Base-by-base conservation (phyloP, 2,888 invertebrate species). In the Drosophila pseudotalamancana region DNA sequence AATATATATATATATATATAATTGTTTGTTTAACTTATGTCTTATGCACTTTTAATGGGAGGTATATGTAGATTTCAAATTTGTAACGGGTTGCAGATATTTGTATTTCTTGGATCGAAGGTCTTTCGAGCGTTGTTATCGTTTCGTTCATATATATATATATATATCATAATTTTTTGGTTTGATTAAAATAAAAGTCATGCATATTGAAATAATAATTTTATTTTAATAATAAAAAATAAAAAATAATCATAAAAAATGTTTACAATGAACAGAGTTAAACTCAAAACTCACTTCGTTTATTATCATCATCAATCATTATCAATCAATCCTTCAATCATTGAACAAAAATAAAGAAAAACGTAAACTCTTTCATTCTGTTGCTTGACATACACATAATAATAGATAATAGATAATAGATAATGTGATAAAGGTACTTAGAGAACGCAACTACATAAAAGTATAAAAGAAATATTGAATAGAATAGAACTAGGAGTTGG, bases 201-300 rank as follows among this genome's bases (percentile, higher is more conserved):
- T 81, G 83, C 74, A 74, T 60, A 62, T 84, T 77, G 77, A 87
- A 88, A 88, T 87, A 80, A 87, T 87, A 88, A 82, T 76, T 88
- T 87, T 87, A 88, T 88, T 87, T 87, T 83, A 88, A 87, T 79
- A 85, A 78, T 83, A 80, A 80, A 81, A 81, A 78, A 79, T 68
- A 77, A 72, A 75, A 82, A 84, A 77, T 79, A 86, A 83, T 79
- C 76, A 86, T 82, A 87, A 81, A 87, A 86, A 86, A 81, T 80
- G 72, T 87, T 81, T 79, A 85, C 87, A 88, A 88, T 83, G 72
- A 83, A 80, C 75, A 77, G 82, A 81, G 84, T 81, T 84, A 34
- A 77, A 84, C 82, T 81, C 82, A 81, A 84, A 78, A 81, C 79
- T 85, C 85, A 74, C 63, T 69, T 60, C 42, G 46, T 35, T 51